phyloP scores from a whole-genome alignment of 1,140 invertebrate genomes.

The Hormaphis cornu region DNA sequence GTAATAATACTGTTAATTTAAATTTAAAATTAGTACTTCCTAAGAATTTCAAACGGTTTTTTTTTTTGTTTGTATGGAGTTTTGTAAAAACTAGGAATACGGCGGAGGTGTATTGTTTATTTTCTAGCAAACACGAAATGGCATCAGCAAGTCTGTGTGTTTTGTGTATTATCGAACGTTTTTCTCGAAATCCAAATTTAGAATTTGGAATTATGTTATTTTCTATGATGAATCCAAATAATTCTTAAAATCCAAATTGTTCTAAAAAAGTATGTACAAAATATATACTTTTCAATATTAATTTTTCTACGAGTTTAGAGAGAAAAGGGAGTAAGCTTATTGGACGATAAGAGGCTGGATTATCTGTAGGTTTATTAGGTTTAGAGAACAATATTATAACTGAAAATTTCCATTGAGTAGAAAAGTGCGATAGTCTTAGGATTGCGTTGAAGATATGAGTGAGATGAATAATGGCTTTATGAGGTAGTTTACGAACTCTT shows the following conservation, averaged over 20 bases:
- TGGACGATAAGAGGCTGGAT: constrained; percentile 39
- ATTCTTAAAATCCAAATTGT: no score
- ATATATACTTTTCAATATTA: constrained; percentile 38
- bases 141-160: constrained; percentile 33
- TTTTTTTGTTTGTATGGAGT: no score
- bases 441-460: constrained; percentile 19
- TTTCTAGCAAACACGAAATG: no score
- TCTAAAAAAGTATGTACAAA: no score
- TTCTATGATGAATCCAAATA: no score
- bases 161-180: constrained; percentile 40
- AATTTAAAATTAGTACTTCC: no score
- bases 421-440: background rate
- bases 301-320: constrained; percentile 40
- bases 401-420: no score
- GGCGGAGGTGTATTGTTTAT: no score
- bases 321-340: constrained; percentile 40
- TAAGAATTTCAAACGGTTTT: no score
- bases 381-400: no score
- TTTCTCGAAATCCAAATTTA: constrained; percentile 41
- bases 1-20: no score
- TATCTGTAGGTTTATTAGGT: constrained; percentile 38
- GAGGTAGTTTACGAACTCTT: background rate
- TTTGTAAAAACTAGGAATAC: no score
- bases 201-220: constrained; percentile 38
- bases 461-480: constrained; percentile 12